Percentiles rank a stretch among this genome's conserved stretches.
Conservation (phyloP, 2,113 vertebrate genomes). For the Axis porcinus region DNA sequence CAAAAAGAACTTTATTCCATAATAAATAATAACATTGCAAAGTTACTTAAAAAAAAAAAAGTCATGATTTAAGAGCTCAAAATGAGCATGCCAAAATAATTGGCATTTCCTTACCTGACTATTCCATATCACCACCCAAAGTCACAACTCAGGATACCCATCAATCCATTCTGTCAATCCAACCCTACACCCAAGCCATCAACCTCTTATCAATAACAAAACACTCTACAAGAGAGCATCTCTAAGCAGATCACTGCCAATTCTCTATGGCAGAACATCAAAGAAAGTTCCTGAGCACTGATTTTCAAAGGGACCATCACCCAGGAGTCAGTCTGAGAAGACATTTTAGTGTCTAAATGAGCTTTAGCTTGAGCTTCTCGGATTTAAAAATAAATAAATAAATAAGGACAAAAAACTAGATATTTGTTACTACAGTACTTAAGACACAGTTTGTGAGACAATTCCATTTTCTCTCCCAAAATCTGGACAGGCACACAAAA, state of each 20-base stretch:
- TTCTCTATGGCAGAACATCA: slow-evolving; percentile 71
- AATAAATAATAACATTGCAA: slow-evolving; percentile 61
- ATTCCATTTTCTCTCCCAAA: slow-evolving; percentile 70
- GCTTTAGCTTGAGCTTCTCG: slow-evolving; percentile 46
- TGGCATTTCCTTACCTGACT: slow-evolving; percentile 44
- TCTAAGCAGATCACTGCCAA: slow-evolving; percentile 73
- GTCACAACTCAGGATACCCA: slow-evolving; percentile 71
- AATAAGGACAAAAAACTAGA: slow-evolving; percentile 47
- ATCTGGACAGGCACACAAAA: slow-evolving; percentile 76
- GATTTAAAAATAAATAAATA: slow-evolving; percentile 2
- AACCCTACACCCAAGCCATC: slow-evolving; percentile 74
- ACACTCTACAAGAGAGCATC: slow-evolving; percentile 70
- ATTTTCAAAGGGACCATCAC: slow-evolving; percentile 76
- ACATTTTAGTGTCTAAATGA: slow-evolving; percentile 58
- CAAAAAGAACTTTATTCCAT: slow-evolving; percentile 56
- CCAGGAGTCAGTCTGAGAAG: slow-evolving; percentile 67
- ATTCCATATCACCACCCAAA: slow-evolving; percentile 72
- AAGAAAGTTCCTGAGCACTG: slow-evolving; percentile 76
- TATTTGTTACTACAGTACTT: slow-evolving; percentile 72
- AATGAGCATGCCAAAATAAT: slow-evolving; percentile 56
- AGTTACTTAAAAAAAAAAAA: slow-evolving; percentile 54
- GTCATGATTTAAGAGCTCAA: slow-evolving; percentile 62
- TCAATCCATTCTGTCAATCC: slow-evolving; percentile 68
- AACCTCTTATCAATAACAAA: slow-evolving; percentile 74
- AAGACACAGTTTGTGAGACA: slow-evolving; percentile 72